Base-by-base conservation (phyloP, 2,797 vertebrate species). In the Sebastes matsubarae region DNA sequence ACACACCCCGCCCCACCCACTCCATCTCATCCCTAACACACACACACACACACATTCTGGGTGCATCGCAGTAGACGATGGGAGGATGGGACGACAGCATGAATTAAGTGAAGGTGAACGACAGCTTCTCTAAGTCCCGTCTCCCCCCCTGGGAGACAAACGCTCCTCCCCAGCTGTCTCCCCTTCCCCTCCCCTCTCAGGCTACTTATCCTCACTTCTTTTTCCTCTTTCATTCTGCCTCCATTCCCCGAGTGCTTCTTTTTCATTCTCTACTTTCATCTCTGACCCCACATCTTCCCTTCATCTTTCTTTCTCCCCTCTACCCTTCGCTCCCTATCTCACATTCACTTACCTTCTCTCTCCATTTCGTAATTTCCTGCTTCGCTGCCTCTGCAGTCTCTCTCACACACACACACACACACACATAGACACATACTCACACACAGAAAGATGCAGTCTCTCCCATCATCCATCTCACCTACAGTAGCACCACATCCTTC, bases 101-200 rank as follows among this genome's bases (percentile, higher is more conserved):
- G 92, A 93, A 96, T 92, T 96, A 96, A 96, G 92, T 89, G 95
- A 95, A 96, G 95, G 95, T 95, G 96, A 96, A 95, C 89, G 86
- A 94, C 93, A 85, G 94, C 92, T 93, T 95, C 94, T 95, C 94
- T 92, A 93, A 94, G 93, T 78, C 87, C 79, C 87, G 86, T 84
- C 89, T 87, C 87, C 89, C 87, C 67, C 88, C 89, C 88, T 52
- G 77, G 77, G 81, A 86, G 79, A 85, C 84, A 81, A 72, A 88
- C n/a, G 66, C 77, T 88, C 80, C 87, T 88, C 92, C 79, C 88
- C 72, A 82, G 77, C 59, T 91, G 80, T 83, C 77, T 81, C 36
- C 85, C 73, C 79, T 78, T 81, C 36, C 85, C 74, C 80, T 83
- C 67, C 75, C 66, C 77, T 81, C 84, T 84, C 72, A 73, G 80